Conservation (phyloP, 37 sponge, comb jelly and placozoan species). For the Chondrosia reniformis region DNA sequence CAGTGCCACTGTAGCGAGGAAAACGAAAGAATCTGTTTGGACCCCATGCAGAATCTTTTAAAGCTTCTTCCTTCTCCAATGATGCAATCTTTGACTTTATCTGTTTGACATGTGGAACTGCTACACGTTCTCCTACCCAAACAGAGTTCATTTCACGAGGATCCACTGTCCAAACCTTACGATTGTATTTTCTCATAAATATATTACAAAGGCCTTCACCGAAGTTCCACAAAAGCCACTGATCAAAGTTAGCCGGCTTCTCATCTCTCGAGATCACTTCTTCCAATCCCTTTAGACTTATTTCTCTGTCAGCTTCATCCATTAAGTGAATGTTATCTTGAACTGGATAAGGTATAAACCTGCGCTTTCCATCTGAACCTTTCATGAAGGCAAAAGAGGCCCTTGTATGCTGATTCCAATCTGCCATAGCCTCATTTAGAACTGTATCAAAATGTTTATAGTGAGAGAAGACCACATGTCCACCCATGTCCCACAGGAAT, state of each 20-base stretch:
- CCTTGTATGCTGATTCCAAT: conserved; percentile 25
- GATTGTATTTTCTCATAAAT: too few species aligned
- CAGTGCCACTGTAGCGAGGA: conserved; percentile 33
- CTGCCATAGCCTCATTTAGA: conserved; percentile 9
- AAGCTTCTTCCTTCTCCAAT: neutral
- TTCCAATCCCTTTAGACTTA: conserved; percentile 28
- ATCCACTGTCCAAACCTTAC: conserved; percentile 50
- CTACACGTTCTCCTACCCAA: conserved; percentile 35
- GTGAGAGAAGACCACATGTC: conserved; percentile 50
- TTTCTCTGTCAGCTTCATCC: conserved; percentile 1
- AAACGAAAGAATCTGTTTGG: conserved; percentile 36
- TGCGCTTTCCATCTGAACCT: conserved; percentile 18
- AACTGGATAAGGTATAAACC: conserved; percentile 43
- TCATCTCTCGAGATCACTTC: neutral
- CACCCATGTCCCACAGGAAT: conserved; percentile 38
- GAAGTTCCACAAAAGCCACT: too few species aligned
- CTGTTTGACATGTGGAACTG: conserved; percentile 31
- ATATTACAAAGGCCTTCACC: too few species aligned
- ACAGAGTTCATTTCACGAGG: too few species aligned
- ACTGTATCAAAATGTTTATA: conserved; percentile 20
- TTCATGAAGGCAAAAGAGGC: conserved; percentile 40
- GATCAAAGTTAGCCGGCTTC: conserved; percentile 30
- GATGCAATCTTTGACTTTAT: conserved; percentile 33
- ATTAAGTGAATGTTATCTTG: conserved; percentile 34
- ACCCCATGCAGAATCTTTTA: conserved; percentile 28